phyloP scores from a whole-genome alignment of 2,797 vertebrate genomes.

The Brachyrhaphis roseni region DNA sequence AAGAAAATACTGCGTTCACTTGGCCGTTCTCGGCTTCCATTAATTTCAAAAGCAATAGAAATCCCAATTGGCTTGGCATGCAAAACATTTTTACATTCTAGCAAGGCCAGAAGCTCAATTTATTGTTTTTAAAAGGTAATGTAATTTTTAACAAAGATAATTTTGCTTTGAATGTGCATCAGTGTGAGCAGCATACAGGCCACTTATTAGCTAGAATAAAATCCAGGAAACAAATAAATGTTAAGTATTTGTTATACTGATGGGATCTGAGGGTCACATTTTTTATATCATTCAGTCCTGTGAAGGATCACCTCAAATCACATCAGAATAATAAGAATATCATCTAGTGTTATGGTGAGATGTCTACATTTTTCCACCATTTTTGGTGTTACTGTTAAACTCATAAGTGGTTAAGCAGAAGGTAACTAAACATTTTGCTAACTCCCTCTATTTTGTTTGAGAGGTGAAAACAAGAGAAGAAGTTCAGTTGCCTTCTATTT shows the following conservation, averaged over 20 bases:
- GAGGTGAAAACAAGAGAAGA: not conserved
- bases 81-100: constrained; percentile 89
- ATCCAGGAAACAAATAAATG: not conserved
- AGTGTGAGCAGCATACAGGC: constrained; percentile 3
- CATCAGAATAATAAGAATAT: constrained; percentile 16
- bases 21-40: not conserved
- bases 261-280: constrained; percentile 35
- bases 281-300: constrained; percentile 4
- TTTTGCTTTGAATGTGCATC: constrained; percentile 26
- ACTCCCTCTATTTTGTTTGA: not conserved
- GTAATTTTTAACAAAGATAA: constrained; percentile 62
- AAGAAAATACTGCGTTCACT: not conserved
- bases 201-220: not conserved
- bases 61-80: constrained; percentile 72
- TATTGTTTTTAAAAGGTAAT: constrained; percentile 85
- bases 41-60: constrained; percentile 79
- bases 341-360: constrained; percentile 13
- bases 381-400: not conserved
- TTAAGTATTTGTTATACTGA: constrained; percentile 16
- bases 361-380: not conserved
- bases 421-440: not conserved
- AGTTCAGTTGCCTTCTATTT: not conserved
- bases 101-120: constrained; percentile 84
- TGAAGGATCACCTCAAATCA: constrained; percentile 27
- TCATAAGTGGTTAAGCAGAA: not conserved